These are phyloP conservation scores for Lucilia sericata DNA, from an alignment of 1,140 invertebrate species.

Conservation along the genomic window DNA sequence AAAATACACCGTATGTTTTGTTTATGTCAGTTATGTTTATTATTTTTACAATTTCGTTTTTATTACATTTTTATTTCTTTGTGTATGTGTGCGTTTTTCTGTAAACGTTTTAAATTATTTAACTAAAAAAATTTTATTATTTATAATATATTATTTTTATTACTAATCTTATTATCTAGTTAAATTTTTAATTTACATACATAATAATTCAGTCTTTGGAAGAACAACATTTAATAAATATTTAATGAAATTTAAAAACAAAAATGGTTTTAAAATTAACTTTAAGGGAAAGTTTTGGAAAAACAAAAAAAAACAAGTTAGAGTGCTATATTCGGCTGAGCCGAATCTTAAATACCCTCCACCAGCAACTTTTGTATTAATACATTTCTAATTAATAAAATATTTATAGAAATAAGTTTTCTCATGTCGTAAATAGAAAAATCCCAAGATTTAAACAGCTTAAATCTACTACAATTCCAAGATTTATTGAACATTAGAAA, in stretches of 20 bases:
- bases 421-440: too few species aligned
- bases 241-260: neutral
- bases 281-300: too few species aligned
- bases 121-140: neutral
- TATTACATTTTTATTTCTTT: neutral
- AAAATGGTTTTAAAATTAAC: neutral
- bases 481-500: too few species aligned
- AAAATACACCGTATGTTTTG: neutral
- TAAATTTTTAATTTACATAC: slow-evolving; percentile 37
- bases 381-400: too few species aligned
- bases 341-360: too few species aligned
- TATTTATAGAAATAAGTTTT: too few species aligned
- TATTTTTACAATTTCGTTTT: neutral
- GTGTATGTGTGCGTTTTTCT: slow-evolving; percentile 5
- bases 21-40: neutral
- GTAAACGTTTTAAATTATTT: neutral
- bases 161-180: slow-evolving; percentile 7
- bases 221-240: slow-evolving; percentile 46
- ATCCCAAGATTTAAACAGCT: too few species aligned
- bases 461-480: too few species aligned
- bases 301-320: too few species aligned
- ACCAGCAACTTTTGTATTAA: too few species aligned
- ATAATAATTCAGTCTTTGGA: slow-evolving; percentile 50
- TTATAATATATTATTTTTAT: slow-evolving; percentile 1
- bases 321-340: too few species aligned